Evolutionary conservation across 92 coral and sea anemone species (phyloP).

Genomic region (Chrysogorgia sp.): DNA sequence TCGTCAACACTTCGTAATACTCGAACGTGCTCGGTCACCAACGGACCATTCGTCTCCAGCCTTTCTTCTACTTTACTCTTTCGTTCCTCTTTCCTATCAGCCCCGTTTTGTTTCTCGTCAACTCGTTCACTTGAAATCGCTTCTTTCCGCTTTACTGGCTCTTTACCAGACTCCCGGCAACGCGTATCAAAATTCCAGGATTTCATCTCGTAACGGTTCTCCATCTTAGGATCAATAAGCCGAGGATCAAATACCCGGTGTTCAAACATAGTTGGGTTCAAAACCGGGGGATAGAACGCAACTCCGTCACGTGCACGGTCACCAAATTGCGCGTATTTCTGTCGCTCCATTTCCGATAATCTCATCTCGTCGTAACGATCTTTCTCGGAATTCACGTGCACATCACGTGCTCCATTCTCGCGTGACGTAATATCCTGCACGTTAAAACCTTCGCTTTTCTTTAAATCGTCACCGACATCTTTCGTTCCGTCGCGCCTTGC

Average conservation of each 20-base stretch:
- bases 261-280: background rate
- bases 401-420: background rate
- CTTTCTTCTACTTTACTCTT: background rate
- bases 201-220: conserved; percentile 4
- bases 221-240: conserved; percentile 1
- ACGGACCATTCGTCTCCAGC: conserved; percentile 13
- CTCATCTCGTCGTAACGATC: conserved; percentile 17
- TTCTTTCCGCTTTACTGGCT: background rate
- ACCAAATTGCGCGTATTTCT: background rate
- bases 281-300: background rate
- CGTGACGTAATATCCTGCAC: background rate
- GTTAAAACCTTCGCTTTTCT: background rate
- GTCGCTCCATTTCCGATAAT: conserved; percentile 30
- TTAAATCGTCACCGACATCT: background rate
- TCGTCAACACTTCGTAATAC: conserved; percentile 13
- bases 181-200: conserved; percentile 22
- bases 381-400: background rate
- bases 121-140: conserved; percentile 1
- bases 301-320: background rate
- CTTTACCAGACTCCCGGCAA: background rate
- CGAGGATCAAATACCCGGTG: conserved; percentile 26
- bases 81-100: conserved; percentile 16
- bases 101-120: conserved; percentile 16
- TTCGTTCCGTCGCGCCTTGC: background rate
- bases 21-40: conserved; percentile 26